Percentiles rank a stretch among this genome's conserved stretches.
These are phyloP conservation scores for Babylonia areolata DNA, from an alignment of 1,140 invertebrate genomes.

Conservation along the genomic window DNA sequence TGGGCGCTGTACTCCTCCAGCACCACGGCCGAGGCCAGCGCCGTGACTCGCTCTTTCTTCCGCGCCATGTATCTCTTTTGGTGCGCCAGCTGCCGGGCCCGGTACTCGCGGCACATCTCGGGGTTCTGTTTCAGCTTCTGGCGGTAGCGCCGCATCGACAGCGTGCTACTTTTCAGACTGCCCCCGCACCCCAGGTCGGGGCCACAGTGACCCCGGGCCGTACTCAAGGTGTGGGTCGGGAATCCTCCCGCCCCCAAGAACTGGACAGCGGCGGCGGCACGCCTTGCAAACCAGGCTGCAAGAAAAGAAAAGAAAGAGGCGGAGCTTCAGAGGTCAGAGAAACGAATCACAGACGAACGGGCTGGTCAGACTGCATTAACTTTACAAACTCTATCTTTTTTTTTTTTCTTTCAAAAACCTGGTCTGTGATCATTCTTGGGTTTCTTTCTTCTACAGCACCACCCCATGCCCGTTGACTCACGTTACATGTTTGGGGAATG, in stretches of 20 bases:
- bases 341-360: background rate
- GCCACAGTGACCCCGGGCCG: background rate
- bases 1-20: background rate
- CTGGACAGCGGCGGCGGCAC: background rate
- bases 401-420: too few relatives aligned
- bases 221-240: background rate
- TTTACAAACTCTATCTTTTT: too few relatives aligned
- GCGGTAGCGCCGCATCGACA: slow-evolving; percentile 16
- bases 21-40: background rate
- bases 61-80: slow-evolving; percentile 10
- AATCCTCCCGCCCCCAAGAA: background rate
- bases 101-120: background rate
- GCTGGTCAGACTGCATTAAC: too few relatives aligned
- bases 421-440: too few relatives aligned
- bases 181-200: background rate
- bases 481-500: too few relatives aligned
- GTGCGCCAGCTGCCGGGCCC: slow-evolving; percentile 1
- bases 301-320: background rate
- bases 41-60: slow-evolving; percentile 1
- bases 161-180: background rate
- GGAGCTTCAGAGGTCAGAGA: background rate
- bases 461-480: too few relatives aligned
- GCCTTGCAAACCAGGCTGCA: background rate
- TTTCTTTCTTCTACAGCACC: too few relatives aligned
- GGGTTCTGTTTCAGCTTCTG: slow-evolving; percentile 13